Evolutionary conservation across 2,888 invertebrate genomes (phyloP), one percentile per base, ranked within the genome.

Genomic region (Bombyx huttoni): DNA sequence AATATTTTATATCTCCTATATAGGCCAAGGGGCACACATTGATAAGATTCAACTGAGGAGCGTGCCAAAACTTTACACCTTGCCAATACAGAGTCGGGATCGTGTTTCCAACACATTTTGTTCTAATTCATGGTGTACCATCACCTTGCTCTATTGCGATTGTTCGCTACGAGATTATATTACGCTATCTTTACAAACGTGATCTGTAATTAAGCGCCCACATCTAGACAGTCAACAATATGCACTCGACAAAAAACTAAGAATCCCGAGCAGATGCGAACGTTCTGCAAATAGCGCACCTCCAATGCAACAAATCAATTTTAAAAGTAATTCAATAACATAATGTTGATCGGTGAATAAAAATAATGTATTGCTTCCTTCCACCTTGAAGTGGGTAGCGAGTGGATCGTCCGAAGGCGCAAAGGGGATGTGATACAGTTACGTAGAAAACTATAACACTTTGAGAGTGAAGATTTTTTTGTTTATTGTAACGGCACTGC

Each of bases 271-370:
- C 87, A 88, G 87, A 88, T 88, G 87, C 75, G 65, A 75, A 73
- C 73, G 73, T 70, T 78, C 70, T 76, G 79, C 81, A 82, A 85
- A 81, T 73, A 79, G 55, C 58, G 62, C 68, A 57, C 55, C 58
- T 56, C 66, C 65, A 68, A 73, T 67, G 75, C 67, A 75, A 70
- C 67, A 72, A 81, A 81, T 83, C 78, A 82, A 79, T 81, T 78
- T 82, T 70, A 73, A 81, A 78, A 85, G 87, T 86, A 86, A 87
- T 87, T 84, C 86, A 85, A 87, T 88, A 88, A 87, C 87, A 81
- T 84, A 85, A 86, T 81, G 82, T 80, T 70, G 79, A 86, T 83
- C 76, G 75, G 66, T 62, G 65, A 70, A 73, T 78, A 79, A 79
- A 78, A 72, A 73, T 81, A 83, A 87, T 81, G 75, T 84, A 86